A percentile compares a stretch with the other conserved stretches of the same genome.
phyloP scores from a whole-genome alignment of 2,113 vertebrate species.

The Salvator merianae region DNA sequence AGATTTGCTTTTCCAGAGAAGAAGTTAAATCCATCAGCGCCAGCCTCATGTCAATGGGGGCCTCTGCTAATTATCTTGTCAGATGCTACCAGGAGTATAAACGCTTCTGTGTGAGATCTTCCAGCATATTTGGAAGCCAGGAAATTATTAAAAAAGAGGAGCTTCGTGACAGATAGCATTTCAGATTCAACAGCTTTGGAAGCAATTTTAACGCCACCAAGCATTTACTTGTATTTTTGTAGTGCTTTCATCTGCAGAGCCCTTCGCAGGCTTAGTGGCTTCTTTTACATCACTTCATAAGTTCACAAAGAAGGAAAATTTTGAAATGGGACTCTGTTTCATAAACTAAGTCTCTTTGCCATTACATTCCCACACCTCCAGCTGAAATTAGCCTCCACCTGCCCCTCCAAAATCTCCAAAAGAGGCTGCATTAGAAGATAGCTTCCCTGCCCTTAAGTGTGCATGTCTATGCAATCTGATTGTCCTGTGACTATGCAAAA shows the following conservation, averaged over 20 bases:
- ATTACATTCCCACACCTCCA: not conserved
- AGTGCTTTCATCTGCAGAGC: not conserved
- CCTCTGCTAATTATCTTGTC: not conserved
- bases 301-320: not conserved
- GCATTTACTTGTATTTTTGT: not conserved
- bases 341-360: not conserved
- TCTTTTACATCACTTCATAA: not conserved
- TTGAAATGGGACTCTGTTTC: not conserved
- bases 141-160: not conserved
- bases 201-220: not conserved
- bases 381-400: not conserved
- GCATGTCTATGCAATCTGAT: not conserved
- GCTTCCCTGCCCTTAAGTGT: not conserved
- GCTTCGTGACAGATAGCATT: not conserved
- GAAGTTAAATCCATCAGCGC: rapidly evolving
- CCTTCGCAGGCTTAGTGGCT: not conserved
- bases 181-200: not conserved
- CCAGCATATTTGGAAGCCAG: not conserved
- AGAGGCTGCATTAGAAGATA: not conserved
- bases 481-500: not conserved
- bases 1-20: slow-evolving; percentile 4
- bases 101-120: not conserved
- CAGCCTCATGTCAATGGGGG: not conserved
- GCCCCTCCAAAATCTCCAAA: not conserved
- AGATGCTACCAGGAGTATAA: not conserved